Percentiles rank a stretch among this genome's conserved stretches.
These are phyloP conservation scores for Odontomachus brunneus DNA, from an alignment of 1,140 invertebrate genomes.

Conservation along the genomic window DNA sequence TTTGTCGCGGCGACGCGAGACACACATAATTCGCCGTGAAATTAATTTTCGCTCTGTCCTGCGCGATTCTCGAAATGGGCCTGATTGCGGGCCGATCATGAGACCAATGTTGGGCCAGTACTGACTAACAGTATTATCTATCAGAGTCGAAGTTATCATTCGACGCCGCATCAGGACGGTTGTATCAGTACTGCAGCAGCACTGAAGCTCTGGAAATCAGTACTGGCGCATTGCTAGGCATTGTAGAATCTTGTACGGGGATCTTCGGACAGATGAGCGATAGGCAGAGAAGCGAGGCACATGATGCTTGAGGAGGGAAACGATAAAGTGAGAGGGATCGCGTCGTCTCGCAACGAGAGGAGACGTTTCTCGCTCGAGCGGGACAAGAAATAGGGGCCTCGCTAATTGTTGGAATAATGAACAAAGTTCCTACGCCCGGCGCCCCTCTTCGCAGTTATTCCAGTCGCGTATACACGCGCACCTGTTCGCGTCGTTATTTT, in stretches of 20 bases:
- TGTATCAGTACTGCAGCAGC: too few species aligned
- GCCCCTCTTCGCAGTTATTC: slow-evolving; percentile 64
- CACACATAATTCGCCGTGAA: not conserved
- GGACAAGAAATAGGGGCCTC: slow-evolving; percentile 76
- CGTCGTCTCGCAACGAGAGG: not conserved
- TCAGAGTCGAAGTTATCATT: too few species aligned
- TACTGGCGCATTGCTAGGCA: too few species aligned
- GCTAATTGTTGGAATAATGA: slow-evolving; percentile 82
- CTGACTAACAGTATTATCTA: too few species aligned
- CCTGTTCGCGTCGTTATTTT: slow-evolving; percentile 63
- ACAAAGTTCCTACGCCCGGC: slow-evolving; percentile 73
- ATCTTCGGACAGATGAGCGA: slow-evolving; percentile 47
- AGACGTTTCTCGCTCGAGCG: slow-evolving; percentile 52
- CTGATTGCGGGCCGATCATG: too few species aligned
- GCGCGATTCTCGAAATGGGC: too few species aligned
- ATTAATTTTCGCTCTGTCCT: not conserved
- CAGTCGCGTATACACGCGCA: slow-evolving; percentile 59
- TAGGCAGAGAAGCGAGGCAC: slow-evolving; percentile 7
- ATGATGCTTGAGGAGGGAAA: slow-evolving; percentile 11
- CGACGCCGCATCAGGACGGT: too few species aligned
- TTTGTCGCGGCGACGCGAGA: not conserved
- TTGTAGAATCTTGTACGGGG: too few species aligned
- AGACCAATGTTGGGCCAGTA: too few species aligned
- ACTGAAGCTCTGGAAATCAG: too few species aligned
- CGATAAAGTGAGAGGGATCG: not conserved